Conservation (phyloP, 2,888 invertebrate genomes). For the Ophion slaviceki region DNA sequence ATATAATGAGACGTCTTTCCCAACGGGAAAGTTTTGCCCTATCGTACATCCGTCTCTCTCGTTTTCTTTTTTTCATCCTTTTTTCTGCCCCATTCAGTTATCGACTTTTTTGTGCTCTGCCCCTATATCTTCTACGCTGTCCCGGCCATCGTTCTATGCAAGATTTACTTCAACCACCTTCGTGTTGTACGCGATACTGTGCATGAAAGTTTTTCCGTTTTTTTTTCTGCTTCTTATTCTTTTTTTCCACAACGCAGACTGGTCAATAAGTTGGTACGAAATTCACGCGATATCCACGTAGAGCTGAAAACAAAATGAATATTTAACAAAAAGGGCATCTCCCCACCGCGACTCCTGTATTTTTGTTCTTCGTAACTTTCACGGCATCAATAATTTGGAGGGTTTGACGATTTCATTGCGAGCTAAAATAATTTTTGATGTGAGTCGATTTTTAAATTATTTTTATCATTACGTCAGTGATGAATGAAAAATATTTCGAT, state of each 20-base stretch:
- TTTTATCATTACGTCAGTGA: too few relatives aligned
- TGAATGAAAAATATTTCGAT: too few relatives aligned
- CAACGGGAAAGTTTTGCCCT: constrained; percentile 21
- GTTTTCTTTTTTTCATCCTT: background rate
- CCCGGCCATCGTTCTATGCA: constrained; percentile 30
- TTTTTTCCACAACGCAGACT: background rate
- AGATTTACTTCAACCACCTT: constrained; percentile 36
- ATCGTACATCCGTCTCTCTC: constrained; percentile 22
- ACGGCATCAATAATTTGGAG: too few relatives aligned
- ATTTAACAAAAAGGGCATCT: background rate
- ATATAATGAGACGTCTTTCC: constrained; percentile 41
- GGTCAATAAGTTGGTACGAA: constrained; percentile 7
- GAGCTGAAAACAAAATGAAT: background rate
- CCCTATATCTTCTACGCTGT: constrained; percentile 5
- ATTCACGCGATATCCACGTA: background rate
- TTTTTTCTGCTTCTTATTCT: background rate
- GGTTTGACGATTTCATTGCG: too few relatives aligned
- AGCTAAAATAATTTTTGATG: too few relatives aligned
- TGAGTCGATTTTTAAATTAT: too few relatives aligned
- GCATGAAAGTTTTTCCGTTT: constrained; percentile 13
- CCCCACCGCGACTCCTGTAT: background rate
- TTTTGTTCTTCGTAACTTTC: background rate
- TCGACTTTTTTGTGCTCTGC: constrained; percentile 40
- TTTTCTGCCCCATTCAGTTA: constrained; percentile 30
- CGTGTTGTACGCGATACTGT: constrained; percentile 7